Base-by-base conservation (phyloP, 2,797 vertebrate genomes). In the Microcaecilia unicolor region DNA sequence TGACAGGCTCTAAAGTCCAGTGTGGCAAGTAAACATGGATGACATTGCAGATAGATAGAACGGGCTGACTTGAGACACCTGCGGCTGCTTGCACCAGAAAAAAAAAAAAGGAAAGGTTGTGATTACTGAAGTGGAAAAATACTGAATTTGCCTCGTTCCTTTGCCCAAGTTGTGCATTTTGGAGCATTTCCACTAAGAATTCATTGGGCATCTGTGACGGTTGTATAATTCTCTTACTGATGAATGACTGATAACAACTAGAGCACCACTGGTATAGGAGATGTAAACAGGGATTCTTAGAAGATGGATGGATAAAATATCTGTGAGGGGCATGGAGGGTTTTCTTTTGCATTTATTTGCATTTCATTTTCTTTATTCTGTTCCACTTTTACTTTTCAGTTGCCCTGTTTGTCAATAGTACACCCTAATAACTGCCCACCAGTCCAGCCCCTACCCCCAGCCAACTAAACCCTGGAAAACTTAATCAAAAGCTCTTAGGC, bases 1-100 rank as follows among this genome's bases (percentile, higher is more conserved):
- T 78, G 80, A 85, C 82, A 88, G 76, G 76, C 82, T 80, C 59
- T 64, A 71, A 85, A 84, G 79, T 77, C 85, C 81, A 80, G 64
- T 44, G 63, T 78, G 79, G 80, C 72, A 79, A 85, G 83, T 80
- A 79, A 79, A 79, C 73, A 78, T 60, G 76, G 74, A 85, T 86
- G 87, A 80, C 76, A 78, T 68, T 76, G 77, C 59, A 60, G 72
- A 25, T 64, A 62, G 69, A 55, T 57, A 68, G 67, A 74, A 61
- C 72, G 59, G 68, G 65, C 76, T 72, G 74, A 85, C 78, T 85
- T 77, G 67, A 78, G 78, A 79, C 83, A 81, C 70, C 80, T 85
- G 80, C 85, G 85, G 83, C 85, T 83, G 85, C 79, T 64, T 64
- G 48, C 64, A 74, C 70, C 62, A 81, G 61, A 70, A 74, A 58